These are phyloP conservation scores for Brienomyrus longianalis DNA, from an alignment of 2,113 vertebrate species.

Conservation along the genomic window DNA sequence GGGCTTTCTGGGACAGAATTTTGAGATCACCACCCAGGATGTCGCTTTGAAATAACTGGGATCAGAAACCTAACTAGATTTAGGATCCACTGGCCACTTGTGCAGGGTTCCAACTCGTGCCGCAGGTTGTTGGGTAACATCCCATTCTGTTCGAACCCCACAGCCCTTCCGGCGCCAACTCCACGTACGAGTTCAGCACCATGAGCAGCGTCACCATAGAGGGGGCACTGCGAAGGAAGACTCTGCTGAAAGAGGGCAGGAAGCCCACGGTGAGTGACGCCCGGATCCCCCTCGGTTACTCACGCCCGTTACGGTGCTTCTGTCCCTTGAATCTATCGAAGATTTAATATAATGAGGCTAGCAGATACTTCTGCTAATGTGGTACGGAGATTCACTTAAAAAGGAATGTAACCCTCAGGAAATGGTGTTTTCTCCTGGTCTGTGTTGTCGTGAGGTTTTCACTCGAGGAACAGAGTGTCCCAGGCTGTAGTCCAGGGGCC, in stretches of 20 bases:
- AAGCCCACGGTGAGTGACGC: constrained; percentile 75
- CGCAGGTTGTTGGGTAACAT: not conserved
- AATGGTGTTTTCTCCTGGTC: not conserved
- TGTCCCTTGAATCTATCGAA: not conserved
- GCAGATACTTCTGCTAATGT: not conserved
- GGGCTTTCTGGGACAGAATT: not conserved
- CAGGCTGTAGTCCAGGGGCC: too few species aligned
- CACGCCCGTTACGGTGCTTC: not conserved
- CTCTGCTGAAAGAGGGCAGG: constrained; percentile 84
- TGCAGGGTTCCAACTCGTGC: not conserved
- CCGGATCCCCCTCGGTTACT: not conserved
- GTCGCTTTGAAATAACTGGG: not conserved
- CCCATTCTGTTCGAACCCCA: not conserved
- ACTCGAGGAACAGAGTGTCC: not conserved
- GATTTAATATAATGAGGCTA: not conserved
- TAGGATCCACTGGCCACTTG: not conserved
- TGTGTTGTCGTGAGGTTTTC: not conserved
- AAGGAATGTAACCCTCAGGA: not conserved
- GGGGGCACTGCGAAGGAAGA: constrained; percentile 83
- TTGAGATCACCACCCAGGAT: not conserved
- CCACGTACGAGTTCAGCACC: constrained; percentile 65
- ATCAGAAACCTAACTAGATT: not conserved
- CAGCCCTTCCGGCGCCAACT: constrained; percentile 68
- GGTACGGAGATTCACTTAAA: not conserved
- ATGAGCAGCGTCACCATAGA: constrained; percentile 73